phyloP scores from a whole-genome alignment of 1,140 invertebrate genomes.

The Coenobita brevimanus region DNA sequence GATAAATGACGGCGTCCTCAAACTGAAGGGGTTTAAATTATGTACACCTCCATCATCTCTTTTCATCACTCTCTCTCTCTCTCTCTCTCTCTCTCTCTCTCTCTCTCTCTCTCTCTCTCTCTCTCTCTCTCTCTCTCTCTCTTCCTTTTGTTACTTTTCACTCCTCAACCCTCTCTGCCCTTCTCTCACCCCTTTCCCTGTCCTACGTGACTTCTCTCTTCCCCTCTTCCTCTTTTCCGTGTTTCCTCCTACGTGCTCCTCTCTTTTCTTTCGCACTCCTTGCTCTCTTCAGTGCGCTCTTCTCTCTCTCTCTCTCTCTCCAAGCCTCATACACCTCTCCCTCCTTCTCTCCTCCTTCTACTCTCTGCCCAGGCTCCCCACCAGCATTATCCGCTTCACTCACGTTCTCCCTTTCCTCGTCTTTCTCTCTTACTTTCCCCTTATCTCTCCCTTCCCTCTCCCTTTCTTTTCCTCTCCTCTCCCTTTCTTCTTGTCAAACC shows the following conservation, averaged over 20 bases:
- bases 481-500: too few species aligned
- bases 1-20: too few species aligned
- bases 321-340: neutral
- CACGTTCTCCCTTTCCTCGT: neutral
- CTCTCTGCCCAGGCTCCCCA: too few species aligned
- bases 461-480: neutral
- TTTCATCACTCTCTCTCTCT: too few species aligned
- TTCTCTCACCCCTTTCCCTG: neutral
- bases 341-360: neutral
- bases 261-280: neutral
- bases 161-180: neutral
- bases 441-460: neutral
- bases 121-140: neutral
- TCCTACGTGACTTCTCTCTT: neutral
- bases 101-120: neutral
- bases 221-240: neutral
- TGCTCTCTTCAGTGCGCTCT: neutral
- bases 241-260: neutral
- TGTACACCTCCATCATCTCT: too few species aligned
- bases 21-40: too few species aligned
- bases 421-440: neutral
- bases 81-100: too few species aligned
- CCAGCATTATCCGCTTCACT: neutral
- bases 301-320: neutral
- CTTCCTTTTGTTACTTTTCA: neutral